Conservation (phyloP, 2,113 vertebrate genomes). For the Mohoua ochrocephala region DNA sequence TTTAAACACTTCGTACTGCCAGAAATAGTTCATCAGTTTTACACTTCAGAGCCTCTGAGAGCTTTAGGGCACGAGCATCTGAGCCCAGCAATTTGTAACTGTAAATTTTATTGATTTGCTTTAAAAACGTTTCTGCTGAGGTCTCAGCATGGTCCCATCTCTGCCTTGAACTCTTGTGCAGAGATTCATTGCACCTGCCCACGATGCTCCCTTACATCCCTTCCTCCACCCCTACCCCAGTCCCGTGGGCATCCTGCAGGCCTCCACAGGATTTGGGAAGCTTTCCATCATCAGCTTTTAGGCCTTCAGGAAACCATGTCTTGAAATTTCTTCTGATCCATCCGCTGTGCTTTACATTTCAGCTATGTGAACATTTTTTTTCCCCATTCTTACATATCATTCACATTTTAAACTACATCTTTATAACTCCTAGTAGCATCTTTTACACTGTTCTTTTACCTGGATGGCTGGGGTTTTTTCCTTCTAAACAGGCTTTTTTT, state of each 20-base stretch:
- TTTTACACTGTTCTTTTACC: background rate
- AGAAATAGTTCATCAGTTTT: background rate
- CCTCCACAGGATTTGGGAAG: background rate
- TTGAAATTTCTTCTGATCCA: background rate
- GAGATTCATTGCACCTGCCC: background rate
- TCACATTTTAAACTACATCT: background rate
- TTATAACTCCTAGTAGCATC: background rate
- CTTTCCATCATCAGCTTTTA: background rate
- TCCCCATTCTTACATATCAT: background rate
- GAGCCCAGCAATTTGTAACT: background rate
- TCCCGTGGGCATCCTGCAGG: rapidly evolving
- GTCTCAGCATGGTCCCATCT: background rate
- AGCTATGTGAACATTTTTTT: background rate
- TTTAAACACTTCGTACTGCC: background rate
- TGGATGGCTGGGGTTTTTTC: rapidly evolving
- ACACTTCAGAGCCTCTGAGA: background rate
- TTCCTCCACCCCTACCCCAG: background rate
- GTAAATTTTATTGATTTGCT: background rate
- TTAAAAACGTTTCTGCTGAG: background rate
- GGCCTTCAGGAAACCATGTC: background rate
- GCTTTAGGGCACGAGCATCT: background rate
- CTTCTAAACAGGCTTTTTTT: background rate
- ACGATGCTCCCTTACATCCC: rapidly evolving
- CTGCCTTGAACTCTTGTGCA: background rate
- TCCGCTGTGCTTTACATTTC: background rate